Percentiles rank a stretch among this genome's conserved stretches.
These are phyloP conservation scores for Aethina tumida DNA, from an alignment of 1,140 invertebrate species.

Conservation along the genomic window DNA sequence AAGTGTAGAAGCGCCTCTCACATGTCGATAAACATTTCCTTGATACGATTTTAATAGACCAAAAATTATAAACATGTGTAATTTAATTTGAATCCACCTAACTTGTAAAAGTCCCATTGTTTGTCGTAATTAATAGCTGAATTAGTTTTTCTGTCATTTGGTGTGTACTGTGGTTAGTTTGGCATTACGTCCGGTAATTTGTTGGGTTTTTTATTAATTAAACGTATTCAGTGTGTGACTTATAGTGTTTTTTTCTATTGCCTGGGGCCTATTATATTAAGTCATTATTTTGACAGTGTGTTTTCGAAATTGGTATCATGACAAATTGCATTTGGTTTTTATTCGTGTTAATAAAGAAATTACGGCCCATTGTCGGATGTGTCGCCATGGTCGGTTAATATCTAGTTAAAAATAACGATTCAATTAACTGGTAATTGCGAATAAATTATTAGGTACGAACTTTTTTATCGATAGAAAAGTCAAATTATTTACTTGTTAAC, in stretches of 20 bases:
- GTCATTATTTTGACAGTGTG: slow-evolving; percentile 7
- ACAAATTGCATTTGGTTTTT: slow-evolving; percentile 2
- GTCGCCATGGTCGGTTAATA: neutral
- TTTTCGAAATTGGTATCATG: neutral
- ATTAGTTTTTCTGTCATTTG: neutral
- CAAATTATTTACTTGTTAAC: no score
- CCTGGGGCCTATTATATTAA: slow-evolving; percentile 6
- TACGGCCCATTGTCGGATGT: slow-evolving; percentile 1
- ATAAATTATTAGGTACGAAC: no score
- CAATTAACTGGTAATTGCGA: no score
- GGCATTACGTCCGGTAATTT: slow-evolving; percentile 5
- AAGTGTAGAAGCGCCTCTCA: slow-evolving; percentile 9
- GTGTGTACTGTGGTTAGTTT: neutral
- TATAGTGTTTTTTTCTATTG: slow-evolving; percentile 4
- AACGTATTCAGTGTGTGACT: slow-evolving; percentile 5
- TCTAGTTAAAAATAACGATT: slow-evolving; percentile 1
- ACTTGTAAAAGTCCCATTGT: neutral
- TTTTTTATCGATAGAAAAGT: no score
- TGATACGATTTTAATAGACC: slow-evolving; percentile 9
- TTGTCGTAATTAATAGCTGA: neutral
- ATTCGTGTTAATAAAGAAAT: neutral
- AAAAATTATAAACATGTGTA: neutral
- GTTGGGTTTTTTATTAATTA: slow-evolving; percentile 5
- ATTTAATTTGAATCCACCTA: neutral
- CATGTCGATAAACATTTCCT: slow-evolving; percentile 8